These are phyloP conservation scores for Diarsia mendica DNA, from an alignment of 2,888 invertebrate species.

Conservation along the genomic window DNA sequence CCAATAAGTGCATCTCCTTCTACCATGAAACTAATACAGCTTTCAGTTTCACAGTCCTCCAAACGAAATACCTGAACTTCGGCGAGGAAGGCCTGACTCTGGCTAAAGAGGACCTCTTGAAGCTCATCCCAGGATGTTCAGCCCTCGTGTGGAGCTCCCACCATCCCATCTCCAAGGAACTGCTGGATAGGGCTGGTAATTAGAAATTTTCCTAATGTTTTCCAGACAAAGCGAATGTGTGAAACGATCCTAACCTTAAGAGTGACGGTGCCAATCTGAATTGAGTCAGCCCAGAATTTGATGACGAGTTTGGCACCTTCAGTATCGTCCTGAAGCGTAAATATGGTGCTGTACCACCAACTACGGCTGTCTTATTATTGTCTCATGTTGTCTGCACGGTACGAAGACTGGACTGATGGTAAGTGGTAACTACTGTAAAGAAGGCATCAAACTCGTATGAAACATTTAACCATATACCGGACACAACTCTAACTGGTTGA, in stretches of 20 bases:
- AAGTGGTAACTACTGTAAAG: background rate
- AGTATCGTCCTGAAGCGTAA: background rate
- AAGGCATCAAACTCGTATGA: background rate
- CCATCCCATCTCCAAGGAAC: slow-evolving; percentile 88
- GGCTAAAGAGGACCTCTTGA: slow-evolving; percentile 88
- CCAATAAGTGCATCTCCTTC: background rate
- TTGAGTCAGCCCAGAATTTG: background rate
- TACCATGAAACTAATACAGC: slow-evolving; percentile 16
- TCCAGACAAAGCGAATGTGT: background rate
- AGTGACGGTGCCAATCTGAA: background rate
- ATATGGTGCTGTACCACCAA: background rate
- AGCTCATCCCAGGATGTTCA: slow-evolving; percentile 91
- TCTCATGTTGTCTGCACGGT: background rate
- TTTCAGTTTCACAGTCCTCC: slow-evolving; percentile 84
- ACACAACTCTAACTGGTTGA: no score
- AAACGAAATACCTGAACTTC: slow-evolving; percentile 78
- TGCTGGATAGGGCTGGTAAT: slow-evolving; percentile 92
- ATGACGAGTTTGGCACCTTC: background rate
- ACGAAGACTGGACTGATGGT: background rate
- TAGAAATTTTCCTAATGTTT: background rate
- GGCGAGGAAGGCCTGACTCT: slow-evolving; percentile 79
- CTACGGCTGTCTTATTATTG: background rate
- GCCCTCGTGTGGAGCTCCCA: slow-evolving; percentile 90
- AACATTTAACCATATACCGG: background rate
- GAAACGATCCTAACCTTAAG: background rate